phyloP scores from a whole-genome alignment of 2,113 vertebrate species.

The Notarius lentiginosus region DNA sequence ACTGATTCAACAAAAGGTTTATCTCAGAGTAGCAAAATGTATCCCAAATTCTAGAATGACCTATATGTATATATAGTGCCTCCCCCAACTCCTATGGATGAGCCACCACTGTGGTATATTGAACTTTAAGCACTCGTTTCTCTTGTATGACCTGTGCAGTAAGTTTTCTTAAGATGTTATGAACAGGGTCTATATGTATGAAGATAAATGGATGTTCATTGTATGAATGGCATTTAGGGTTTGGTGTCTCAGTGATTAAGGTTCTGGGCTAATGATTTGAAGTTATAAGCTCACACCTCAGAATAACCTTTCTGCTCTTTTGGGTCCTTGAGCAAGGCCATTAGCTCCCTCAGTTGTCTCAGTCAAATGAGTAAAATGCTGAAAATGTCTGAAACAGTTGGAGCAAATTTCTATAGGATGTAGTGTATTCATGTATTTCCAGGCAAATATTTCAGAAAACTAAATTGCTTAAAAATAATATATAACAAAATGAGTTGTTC shows the following conservation, averaged over 20 bases:
- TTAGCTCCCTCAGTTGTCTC: background rate
- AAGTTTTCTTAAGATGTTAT: background rate
- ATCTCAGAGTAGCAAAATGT: too few species aligned
- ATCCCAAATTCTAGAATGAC: too few species aligned
- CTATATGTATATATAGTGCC: background rate
- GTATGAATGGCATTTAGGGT: background rate
- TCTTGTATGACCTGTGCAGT: too few species aligned
- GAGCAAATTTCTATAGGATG: background rate
- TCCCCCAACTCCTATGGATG: background rate
- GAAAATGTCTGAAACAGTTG: background rate
- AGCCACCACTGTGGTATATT: background rate
- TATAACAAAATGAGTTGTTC: too few species aligned
- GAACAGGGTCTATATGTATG: background rate
- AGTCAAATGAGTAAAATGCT: background rate
- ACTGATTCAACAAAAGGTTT: too few species aligned
- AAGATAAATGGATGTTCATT: background rate
- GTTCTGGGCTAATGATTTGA: background rate
- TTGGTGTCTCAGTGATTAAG: background rate
- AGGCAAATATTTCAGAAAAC: too few species aligned
- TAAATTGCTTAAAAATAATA: too few species aligned
- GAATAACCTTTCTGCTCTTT: background rate
- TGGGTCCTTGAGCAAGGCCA: background rate
- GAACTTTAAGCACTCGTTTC: too few species aligned
- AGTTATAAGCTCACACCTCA: background rate
- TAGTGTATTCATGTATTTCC: background rate